phyloP scores from a whole-genome alignment of 2,797 vertebrate species.

The Acipenser ruthenus region DNA sequence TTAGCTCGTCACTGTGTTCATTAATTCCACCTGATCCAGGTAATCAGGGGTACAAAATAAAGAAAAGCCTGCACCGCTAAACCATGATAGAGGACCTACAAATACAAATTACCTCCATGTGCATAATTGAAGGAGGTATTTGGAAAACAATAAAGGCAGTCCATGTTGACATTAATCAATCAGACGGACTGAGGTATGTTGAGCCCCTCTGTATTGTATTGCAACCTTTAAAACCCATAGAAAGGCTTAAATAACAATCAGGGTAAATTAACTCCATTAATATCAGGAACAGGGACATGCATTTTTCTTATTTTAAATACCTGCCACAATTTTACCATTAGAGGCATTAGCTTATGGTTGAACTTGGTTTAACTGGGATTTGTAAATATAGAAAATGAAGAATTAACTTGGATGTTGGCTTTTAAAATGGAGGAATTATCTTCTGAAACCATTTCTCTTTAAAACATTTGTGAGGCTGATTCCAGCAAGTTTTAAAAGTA shows the following conservation, averaged over 20 bases:
- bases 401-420: neutral
- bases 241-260: constrained; percentile 39
- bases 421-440: neutral
- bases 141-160: constrained; percentile 45
- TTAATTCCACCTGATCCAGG: constrained; percentile 57
- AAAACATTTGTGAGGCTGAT: too few relatives aligned
- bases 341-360: constrained; percentile 23
- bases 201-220: constrained; percentile 33
- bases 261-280: constrained; percentile 18
- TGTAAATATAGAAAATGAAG: neutral
- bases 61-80: constrained; percentile 36
- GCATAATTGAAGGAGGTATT: constrained; percentile 55
- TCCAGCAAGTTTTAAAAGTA: too few relatives aligned
- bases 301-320: constrained; percentile 32
- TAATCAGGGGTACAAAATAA: constrained; percentile 41
- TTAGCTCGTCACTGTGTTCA: constrained; percentile 40
- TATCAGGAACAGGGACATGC: constrained; percentile 29
- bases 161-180: constrained; percentile 36
- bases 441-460: neutral
- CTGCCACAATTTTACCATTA: constrained; percentile 26
- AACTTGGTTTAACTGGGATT: constrained; percentile 37
- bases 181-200: constrained; percentile 31
- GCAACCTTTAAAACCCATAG: constrained; percentile 26
- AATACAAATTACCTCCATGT: constrained; percentile 42
- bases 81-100: constrained; percentile 33